These are phyloP conservation scores for Aplysina aerophoba DNA, from an alignment of 37 sponge, comb jelly and placozoan genomes.

Conservation along the genomic window DNA sequence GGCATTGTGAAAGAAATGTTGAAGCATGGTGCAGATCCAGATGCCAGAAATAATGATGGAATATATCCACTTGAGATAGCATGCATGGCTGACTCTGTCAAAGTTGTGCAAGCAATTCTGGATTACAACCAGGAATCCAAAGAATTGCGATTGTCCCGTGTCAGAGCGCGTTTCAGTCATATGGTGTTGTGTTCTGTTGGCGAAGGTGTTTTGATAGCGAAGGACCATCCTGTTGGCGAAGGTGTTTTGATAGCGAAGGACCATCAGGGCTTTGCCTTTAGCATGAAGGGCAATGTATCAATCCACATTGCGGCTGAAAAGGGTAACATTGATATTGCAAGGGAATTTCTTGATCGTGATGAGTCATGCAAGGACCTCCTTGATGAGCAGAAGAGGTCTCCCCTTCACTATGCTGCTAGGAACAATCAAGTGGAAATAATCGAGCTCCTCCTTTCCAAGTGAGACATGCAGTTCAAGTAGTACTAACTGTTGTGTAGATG, in stretches of 20 bases:
- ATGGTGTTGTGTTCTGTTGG: too few relatives aligned
- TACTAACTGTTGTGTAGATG: too few relatives aligned
- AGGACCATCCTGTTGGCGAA: too few relatives aligned
- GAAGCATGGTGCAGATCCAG: constrained; percentile 45
- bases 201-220: too few relatives aligned
- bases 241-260: too few relatives aligned
- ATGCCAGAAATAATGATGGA: constrained; percentile 43
- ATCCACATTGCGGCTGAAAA: constrained; percentile 88
- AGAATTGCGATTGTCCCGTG: too few relatives aligned
- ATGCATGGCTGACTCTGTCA: too few relatives aligned
- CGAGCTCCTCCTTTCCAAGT: constrained; percentile 71
- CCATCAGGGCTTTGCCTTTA: constrained; percentile 25
- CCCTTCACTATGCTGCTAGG: constrained; percentile 87
- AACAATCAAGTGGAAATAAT: constrained; percentile 77
- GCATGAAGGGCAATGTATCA: constrained; percentile 49
- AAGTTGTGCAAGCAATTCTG: too few relatives aligned
- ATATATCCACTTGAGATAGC: constrained; percentile 42
- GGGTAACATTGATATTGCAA: constrained; percentile 70
- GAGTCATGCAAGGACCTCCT: constrained; percentile 28
- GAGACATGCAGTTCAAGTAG: constrained; percentile 33
- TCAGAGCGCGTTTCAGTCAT: too few relatives aligned
- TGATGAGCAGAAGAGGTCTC: constrained; percentile 59
- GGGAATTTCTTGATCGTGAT: constrained; percentile 48
- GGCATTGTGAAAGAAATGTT: constrained; percentile 64
- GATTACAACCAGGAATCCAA: too few relatives aligned